These are phyloP conservation scores for Iguana delicatissima DNA, from an alignment of 2,797 vertebrate species.

Conservation along the genomic window DNA sequence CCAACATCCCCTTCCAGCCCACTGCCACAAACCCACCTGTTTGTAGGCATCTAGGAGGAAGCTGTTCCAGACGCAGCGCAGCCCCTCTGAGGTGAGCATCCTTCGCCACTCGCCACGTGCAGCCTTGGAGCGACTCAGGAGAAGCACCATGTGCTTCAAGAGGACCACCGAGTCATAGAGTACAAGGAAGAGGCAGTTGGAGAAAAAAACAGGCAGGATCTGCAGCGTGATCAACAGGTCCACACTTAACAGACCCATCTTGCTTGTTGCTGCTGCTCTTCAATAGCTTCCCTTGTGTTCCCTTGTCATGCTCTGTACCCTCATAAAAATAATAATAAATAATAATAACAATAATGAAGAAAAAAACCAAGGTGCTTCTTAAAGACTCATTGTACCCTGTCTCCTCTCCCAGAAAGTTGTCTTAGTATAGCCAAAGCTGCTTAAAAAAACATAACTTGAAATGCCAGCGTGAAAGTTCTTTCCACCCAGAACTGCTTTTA, in stretches of 20 bases:
- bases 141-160: constrained; percentile 91
- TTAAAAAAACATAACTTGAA: constrained; percentile 68
- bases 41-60: constrained; percentile 97
- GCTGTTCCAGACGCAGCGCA: constrained; percentile 96
- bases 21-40: constrained; percentile 83
- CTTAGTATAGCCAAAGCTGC: constrained; percentile 69
- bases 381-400: constrained; percentile 46
- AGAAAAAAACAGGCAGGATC: constrained; percentile 97
- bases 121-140: constrained; percentile 87
- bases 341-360: constrained; percentile 45
- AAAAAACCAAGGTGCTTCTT: constrained; percentile 59
- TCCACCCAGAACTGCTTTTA: constrained; percentile 73
- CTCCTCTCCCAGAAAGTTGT: constrained; percentile 58
- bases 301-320: constrained; percentile 66
- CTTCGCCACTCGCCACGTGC: constrained; percentile 90
- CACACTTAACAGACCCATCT: constrained; percentile 92
- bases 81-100: constrained; percentile 95
- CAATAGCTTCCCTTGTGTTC: constrained; percentile 68
- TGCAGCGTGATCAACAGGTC: constrained; percentile 95
- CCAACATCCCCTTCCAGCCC: neutral
- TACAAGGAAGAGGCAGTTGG: constrained; percentile 96
- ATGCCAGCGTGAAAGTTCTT: constrained; percentile 67
- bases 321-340: constrained; percentile 70
- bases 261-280: constrained; percentile 73
- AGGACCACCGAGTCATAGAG: constrained; percentile 97